phyloP scores from a whole-genome alignment of 2,113 vertebrate species.

The Amphilophus citrinellus region DNA sequence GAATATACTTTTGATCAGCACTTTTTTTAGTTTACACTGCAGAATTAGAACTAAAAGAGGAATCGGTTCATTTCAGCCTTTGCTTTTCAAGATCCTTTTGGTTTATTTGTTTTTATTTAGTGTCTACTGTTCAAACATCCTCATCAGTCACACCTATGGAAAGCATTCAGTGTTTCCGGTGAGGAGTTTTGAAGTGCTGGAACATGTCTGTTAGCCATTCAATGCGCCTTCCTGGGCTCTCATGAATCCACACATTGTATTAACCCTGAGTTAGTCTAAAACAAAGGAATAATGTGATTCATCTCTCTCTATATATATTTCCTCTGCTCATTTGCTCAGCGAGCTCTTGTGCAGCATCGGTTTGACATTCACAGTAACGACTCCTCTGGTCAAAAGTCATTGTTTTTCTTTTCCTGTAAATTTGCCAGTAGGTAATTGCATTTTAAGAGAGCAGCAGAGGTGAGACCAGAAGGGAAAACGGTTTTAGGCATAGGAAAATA shows the following conservation, averaged over 20 bases:
- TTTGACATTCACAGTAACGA: constrained; percentile 70
- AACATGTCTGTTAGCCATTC: constrained; percentile 66
- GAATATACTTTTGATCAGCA: constrained; percentile 5
- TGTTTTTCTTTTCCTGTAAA: constrained; percentile 75
- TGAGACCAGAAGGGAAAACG: constrained; percentile 75
- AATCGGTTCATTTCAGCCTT: not conserved
- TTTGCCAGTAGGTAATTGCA: constrained; percentile 74
- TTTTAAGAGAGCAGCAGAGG: constrained; percentile 75
- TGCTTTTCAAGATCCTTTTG: not conserved
- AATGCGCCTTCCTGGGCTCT: constrained; percentile 36
- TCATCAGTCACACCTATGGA: constrained; percentile 62
- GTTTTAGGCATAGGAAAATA: constrained; percentile 75
- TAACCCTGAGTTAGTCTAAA: constrained; percentile 59
- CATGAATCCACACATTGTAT: constrained; percentile 65
- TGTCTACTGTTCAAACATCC: constrained; percentile 43
- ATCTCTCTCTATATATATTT: constrained; percentile 65
- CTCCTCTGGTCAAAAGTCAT: constrained; percentile 72
- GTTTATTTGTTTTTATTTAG: not conserved
- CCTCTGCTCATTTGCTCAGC: constrained; percentile 50
- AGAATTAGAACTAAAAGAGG: constrained; percentile 16
- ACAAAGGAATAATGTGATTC: constrained; percentile 72
- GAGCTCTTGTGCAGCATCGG: constrained; percentile 48
- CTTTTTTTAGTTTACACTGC: not conserved
- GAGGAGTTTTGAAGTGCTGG: constrained; percentile 62
- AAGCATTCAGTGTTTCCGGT: constrained; percentile 56